Evolutionary conservation across 2,797 vertebrate species (phyloP), one percentile per base, ranked within the genome.

Genomic region (Sarcoramphus papa): DNA sequence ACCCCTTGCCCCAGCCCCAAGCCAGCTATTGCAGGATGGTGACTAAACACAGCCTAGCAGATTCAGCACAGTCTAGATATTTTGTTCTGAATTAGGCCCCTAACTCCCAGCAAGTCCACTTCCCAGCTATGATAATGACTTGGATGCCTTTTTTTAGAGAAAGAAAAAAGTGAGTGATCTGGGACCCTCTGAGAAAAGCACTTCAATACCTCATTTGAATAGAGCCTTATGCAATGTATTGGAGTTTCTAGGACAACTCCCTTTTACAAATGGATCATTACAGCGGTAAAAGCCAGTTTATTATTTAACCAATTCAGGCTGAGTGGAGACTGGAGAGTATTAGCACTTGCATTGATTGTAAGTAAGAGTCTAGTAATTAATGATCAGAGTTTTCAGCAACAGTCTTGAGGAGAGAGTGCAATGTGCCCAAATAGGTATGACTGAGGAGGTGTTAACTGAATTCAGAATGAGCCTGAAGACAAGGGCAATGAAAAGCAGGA

Each of bases 231-330:
- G 65, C 1, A 0, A 90, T 56, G 54, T 62, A 97, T 84, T 95
- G 85, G 82, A 96, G 65, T 93, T 96, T 96, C 94, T 97, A 95
- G 92, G 92, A 91, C 72, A 93, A 90, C 81, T 95, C 68, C 80
- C 53, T 94, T 83, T 94, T 83, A 95, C 47, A 96, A 95, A 95
- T 94, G 65, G 85, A 95, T 97, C 95, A 91, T 95, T 97, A 92
- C 89, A 73, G 87, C 19, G 0, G 85, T 97, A 92, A 95, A 93
- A 96, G 87, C 23, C 73, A 95, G 93, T 96, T 93, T 95, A 96
- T 95, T 97, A 97, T 95, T 96, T 95, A 95, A 95, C 93, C 85
- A 91, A 88, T 96, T 96, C 93, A 93, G 73, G 30, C 88, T 94
- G 90, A 96, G 80, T 79, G 73, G 80, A 94, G 92, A 85, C 69